Conservation (phyloP, 2,888 invertebrate species). For the Thymelicus acteon region DNA sequence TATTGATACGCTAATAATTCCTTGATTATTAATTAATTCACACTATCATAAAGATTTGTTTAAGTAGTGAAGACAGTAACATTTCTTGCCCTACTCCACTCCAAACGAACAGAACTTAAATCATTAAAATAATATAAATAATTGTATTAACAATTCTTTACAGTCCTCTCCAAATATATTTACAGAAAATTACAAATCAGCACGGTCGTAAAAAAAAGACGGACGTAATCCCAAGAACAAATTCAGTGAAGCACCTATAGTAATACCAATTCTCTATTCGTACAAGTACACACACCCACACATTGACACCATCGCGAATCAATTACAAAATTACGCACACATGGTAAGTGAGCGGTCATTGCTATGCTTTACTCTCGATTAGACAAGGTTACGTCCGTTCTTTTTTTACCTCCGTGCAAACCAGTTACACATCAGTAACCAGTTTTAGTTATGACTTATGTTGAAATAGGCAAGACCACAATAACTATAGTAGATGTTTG, state of each 20-base stretch:
- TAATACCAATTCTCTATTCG: no score
- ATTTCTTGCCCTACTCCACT: constrained; percentile 40
- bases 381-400: no score
- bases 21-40: constrained; percentile 72
- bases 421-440: constrained; percentile 28
- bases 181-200: constrained; percentile 35
- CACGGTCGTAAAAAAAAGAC: no score
- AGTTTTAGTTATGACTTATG: constrained; percentile 7
- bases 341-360: no score
- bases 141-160: constrained; percentile 30
- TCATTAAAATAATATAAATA: constrained; percentile 25
- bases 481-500: not conserved
- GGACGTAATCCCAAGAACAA: no score
- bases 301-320: no score
- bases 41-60: constrained; percentile 69
- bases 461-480: constrained; percentile 12
- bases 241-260: no score
- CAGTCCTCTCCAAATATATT: constrained; percentile 31
- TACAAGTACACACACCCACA: no score
- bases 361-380: no score
- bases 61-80: constrained; percentile 78
- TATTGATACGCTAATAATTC: constrained; percentile 82
- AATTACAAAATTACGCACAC: no score
- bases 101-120: constrained; percentile 28
- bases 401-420: no score